Conservation (phyloP, 2,888 invertebrate genomes). For the Cordilura impudica region DNA sequence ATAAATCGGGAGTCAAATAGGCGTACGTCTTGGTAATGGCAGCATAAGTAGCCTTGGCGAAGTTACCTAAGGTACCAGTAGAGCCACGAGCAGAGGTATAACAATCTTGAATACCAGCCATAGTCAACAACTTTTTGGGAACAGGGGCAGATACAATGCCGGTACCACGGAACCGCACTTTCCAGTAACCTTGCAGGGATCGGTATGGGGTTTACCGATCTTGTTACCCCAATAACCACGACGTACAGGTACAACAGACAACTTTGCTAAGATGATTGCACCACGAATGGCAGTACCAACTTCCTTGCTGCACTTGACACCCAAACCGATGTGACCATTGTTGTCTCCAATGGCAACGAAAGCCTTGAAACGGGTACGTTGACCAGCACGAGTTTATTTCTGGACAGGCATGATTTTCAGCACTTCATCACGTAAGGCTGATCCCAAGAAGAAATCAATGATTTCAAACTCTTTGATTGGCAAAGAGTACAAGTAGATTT, state of each 20-base stretch:
- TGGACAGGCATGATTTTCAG: slow-evolving; percentile 99
- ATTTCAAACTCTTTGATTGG: slow-evolving; percentile 99
- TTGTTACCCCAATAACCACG: slow-evolving; percentile 99
- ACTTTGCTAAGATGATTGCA: slow-evolving; percentile 98
- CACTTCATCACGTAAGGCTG: slow-evolving; percentile 97
- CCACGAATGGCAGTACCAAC: slow-evolving; percentile 99
- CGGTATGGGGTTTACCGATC: slow-evolving; percentile 99
- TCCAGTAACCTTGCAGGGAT: slow-evolving; percentile 99
- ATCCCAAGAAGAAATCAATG: slow-evolving; percentile 97
- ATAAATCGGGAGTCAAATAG: slow-evolving; percentile 98
- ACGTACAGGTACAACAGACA: slow-evolving; percentile 98
- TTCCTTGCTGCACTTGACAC: slow-evolving; percentile 99
- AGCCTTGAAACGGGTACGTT: slow-evolving; percentile 98
- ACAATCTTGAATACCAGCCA: slow-evolving; percentile 99
- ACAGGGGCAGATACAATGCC: slow-evolving; percentile 99
- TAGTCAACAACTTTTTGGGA: slow-evolving; percentile 97
- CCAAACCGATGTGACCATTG: slow-evolving; percentile 98
- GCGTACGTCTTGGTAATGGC: slow-evolving; percentile 99
- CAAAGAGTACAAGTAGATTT: slow-evolving; percentile 98
- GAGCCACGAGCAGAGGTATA: slow-evolving; percentile 99
- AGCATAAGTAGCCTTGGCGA: slow-evolving; percentile 99
- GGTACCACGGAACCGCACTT: slow-evolving; percentile 99
- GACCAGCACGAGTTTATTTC: slow-evolving; percentile 99
- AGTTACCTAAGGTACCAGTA: slow-evolving; percentile 98
- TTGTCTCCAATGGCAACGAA: slow-evolving; percentile 98